Conservation (phyloP, 2,888 invertebrate species). For the Aphidius colemani region DNA sequence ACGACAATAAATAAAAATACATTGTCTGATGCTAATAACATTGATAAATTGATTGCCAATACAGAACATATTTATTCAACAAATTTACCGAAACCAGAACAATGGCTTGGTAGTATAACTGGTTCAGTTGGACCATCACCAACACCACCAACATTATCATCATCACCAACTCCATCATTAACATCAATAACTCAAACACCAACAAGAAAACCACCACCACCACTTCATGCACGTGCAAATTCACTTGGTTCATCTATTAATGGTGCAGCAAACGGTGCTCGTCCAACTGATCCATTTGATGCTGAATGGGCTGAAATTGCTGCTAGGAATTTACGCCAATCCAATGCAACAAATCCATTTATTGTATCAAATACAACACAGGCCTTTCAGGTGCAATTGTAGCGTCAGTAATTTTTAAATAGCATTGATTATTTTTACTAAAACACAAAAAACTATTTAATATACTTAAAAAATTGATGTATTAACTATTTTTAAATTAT, state of each 20-base stretch:
- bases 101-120: constrained; percentile 79
- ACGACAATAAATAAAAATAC: constrained; percentile 27
- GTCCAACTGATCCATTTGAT: constrained; percentile 74
- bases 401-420: constrained; percentile 57
- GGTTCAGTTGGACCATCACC: constrained; percentile 62
- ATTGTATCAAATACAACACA: constrained; percentile 63
- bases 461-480: neutral
- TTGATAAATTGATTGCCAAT: neutral
- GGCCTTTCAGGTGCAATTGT: constrained; percentile 68
- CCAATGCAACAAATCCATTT: constrained; percentile 66
- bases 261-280: constrained; percentile 38
- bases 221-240: constrained; percentile 62
- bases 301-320: constrained; percentile 80
- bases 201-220: constrained; percentile 59
- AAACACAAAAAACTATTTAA: neutral
- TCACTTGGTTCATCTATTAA: constrained; percentile 63
- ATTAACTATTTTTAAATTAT: neutral
- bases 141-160: constrained; percentile 53
- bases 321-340: constrained; percentile 61
- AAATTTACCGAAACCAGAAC: constrained; percentile 77
- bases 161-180: constrained; percentile 36
- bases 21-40: neutral
- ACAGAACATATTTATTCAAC: constrained; percentile 42
- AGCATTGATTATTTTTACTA: constrained; percentile 50
- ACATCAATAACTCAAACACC: constrained; percentile 28